Evolutionary conservation across 2,113 vertebrate species (phyloP).

Genomic region (Sorex fumeus): DNA sequence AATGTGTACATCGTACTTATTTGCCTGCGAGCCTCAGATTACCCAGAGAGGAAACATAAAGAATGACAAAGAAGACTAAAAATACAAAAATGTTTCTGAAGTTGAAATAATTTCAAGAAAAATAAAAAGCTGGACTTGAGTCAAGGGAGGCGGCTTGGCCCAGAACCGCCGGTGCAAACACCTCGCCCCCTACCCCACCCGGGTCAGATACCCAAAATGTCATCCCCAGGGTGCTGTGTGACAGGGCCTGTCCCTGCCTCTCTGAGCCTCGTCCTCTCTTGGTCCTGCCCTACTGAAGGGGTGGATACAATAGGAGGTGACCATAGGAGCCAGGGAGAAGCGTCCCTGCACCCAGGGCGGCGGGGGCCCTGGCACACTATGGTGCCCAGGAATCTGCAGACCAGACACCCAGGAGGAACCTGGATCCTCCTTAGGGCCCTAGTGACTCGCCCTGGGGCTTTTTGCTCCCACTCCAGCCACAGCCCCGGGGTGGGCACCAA

Average conservation of each 20-base stretch:
- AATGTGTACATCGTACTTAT: background rate
- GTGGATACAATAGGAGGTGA: background rate
- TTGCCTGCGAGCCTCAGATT: constrained; percentile 49
- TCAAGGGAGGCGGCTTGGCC: background rate
- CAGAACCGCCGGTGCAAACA: no score
- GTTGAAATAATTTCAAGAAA: constrained; percentile 25
- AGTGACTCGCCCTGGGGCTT: background rate
- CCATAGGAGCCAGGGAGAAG: background rate
- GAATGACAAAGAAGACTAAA: constrained; percentile 18
- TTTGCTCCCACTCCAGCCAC: background rate
- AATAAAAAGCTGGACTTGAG: constrained; percentile 19
- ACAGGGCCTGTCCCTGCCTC: fast-evolving
- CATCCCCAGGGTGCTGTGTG: background rate
- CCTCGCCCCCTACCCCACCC: no score
- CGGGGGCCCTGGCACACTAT: background rate
- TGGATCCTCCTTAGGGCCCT: background rate
- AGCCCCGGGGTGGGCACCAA: background rate
- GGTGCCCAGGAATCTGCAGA: background rate
- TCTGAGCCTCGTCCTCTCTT: no score
- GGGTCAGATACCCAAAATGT: no score
- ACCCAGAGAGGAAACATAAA: constrained; percentile 46
- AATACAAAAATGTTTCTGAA: constrained; percentile 23
- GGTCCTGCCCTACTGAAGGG: background rate
- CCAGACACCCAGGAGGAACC: background rate
- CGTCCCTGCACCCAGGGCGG: background rate